These are phyloP conservation scores for Mormyrops boulengeri DNA, from an alignment of 2,797 vertebrate species.

Conservation along the genomic window DNA sequence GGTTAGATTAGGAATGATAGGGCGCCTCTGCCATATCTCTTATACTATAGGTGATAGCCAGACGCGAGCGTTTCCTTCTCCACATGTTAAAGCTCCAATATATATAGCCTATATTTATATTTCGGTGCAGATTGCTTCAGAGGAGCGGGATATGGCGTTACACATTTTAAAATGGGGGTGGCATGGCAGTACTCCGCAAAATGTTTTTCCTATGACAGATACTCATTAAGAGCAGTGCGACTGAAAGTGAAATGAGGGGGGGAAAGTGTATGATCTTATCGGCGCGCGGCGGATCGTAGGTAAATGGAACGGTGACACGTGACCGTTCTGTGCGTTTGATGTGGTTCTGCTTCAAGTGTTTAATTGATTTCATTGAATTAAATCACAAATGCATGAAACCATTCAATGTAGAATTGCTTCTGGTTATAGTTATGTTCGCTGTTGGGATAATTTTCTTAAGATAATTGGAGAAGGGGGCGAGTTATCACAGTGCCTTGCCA, in stretches of 20 bases:
- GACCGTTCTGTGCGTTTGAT: neutral
- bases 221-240: neutral
- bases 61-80: conserved; percentile 57
- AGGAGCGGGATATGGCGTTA: conserved; percentile 78
- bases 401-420: neutral
- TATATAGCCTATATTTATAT: conserved; percentile 48
- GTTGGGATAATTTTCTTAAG: neutral
- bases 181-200: conserved; percentile 63
- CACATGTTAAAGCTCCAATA: conserved; percentile 80
- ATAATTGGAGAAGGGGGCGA: neutral
- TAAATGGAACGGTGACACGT: neutral
- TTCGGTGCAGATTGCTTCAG: conserved; percentile 78
- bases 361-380: conserved; percentile 4
- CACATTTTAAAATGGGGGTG: conserved; percentile 71
- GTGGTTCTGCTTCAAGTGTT: neutral
- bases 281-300: neutral
- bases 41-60: conserved; percentile 43
- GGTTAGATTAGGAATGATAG: conserved; percentile 49
- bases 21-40: conserved; percentile 53
- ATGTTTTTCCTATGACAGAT: conserved; percentile 27
- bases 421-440: neutral
- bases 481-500: neutral
- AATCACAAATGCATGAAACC: neutral
- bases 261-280: neutral
- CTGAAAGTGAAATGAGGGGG: neutral